phyloP scores from a whole-genome alignment of 2,888 invertebrate genomes.

The Antheraea yamamai region DNA sequence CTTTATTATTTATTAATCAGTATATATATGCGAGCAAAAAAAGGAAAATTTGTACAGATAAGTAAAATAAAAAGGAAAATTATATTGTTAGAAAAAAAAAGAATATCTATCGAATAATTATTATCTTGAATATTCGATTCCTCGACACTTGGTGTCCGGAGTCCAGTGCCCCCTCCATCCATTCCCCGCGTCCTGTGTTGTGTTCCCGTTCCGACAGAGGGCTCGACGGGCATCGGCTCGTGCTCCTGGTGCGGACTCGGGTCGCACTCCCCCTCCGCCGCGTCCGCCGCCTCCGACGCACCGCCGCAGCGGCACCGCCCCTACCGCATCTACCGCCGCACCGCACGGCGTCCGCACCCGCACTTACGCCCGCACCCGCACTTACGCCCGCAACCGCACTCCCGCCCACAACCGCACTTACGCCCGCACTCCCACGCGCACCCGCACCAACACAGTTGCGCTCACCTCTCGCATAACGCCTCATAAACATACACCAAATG shows the following conservation, averaged over 20 bases:
- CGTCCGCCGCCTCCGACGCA: conserved; percentile 32
- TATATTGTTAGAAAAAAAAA: background rate
- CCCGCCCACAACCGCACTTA: background rate
- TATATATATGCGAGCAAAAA: background rate
- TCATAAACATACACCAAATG: background rate
- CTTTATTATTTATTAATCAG: no score
- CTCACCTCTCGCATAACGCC: background rate
- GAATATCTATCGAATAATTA: background rate
- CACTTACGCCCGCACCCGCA: background rate
- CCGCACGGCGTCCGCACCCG: conserved; percentile 11
- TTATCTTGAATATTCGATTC: background rate
- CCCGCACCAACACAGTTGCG: background rate
- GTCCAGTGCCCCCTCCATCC: conserved; percentile 21
- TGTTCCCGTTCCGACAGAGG: conserved; percentile 48
- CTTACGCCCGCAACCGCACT: background rate
- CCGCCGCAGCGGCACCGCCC: conserved; percentile 31
- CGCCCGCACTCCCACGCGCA: background rate
- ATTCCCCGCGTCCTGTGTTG: conserved; percentile 31
- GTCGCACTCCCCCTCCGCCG: conserved; percentile 36
- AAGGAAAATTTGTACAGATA: background rate
- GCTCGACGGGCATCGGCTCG: conserved; percentile 54
- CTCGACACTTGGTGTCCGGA: background rate
- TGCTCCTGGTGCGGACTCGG: conserved; percentile 63
- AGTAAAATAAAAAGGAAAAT: background rate
- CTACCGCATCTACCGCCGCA: conserved; percentile 25